Base-by-base conservation (phyloP, 2,888 invertebrate species). In the Azorinus chamasolen region DNA sequence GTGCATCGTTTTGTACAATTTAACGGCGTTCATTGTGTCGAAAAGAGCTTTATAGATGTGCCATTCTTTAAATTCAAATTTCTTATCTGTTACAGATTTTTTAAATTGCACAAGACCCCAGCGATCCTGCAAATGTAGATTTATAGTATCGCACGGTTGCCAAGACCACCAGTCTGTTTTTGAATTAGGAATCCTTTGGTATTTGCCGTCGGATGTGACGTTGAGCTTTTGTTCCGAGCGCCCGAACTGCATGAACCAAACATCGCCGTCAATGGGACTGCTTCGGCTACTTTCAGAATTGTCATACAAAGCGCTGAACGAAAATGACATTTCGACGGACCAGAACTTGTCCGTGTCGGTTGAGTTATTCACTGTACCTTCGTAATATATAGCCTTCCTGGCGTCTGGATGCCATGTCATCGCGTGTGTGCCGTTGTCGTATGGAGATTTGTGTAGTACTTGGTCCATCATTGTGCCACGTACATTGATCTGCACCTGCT, bases 31-130 rank as follows among this genome's bases (percentile, higher is more conserved):
- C 61, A 83, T 79, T 54, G 83, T 65, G 22, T 86, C 84, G 45
- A 86, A 86, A 12, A 88, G 64, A 18, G 85, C 78, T 43, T 81
- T 73, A 53, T 86, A 85, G 16, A 84, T 79, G 18, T 78, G 73
- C 84, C 87, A 85, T 51, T 75, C 71, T 10, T 70, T 62, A 50
- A 71, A 83, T 10, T 39, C 51, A 39, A 85, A 76, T 10, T 37
- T 63, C 41, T 73, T 76, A 41, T 79, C 68, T n/a, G 27, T 20
- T 12, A 68, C 46, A n/a, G 54, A 57, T 27, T 55, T 50, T 43
- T 74, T 79, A 32, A 89, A 89, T 69, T 87, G 88, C 4, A 89
- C 72, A 48, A 89, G 65, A 5, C 89, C 89, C 89, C 89, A 75
- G n/a, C 79, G 25, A 43, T 79, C 79, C 50, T 79, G 79, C n/a